Evolutionary conservation across 2,113 vertebrate genomes (phyloP).

Genomic region (Vicugna pacos): DNA sequence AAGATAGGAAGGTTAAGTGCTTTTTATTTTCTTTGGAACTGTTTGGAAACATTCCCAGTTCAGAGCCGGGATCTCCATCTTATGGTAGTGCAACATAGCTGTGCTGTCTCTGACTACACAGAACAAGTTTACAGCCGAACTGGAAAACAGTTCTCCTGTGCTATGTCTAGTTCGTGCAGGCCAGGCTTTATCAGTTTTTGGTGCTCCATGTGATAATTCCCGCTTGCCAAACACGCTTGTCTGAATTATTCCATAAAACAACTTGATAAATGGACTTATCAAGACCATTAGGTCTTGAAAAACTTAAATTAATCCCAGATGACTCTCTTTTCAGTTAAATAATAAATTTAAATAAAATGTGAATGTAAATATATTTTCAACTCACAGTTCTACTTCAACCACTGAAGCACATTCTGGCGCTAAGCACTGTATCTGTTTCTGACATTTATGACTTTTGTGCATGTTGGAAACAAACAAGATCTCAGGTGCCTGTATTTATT

Average conservation of each 20-base stretch:
- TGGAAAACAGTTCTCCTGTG: constrained; percentile 17
- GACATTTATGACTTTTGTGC: constrained; percentile 82
- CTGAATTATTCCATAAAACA: constrained; percentile 83
- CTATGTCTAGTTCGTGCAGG: background rate
- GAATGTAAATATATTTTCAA: constrained; percentile 88
- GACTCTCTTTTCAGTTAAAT: constrained; percentile 84
- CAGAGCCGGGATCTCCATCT: background rate
- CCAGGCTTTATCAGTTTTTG: constrained; percentile 71
- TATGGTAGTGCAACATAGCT: background rate
- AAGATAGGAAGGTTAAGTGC: background rate
- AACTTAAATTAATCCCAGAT: constrained; percentile 86
- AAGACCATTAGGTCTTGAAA: constrained; percentile 80
- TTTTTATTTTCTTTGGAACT: background rate
- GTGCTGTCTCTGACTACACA: background rate
- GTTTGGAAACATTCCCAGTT: background rate
- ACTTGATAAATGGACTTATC: constrained; percentile 85
- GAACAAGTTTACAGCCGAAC: constrained; percentile 34
- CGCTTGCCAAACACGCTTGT: constrained; percentile 80
- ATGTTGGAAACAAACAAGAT: constrained; percentile 69
- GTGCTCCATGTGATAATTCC: constrained; percentile 78
- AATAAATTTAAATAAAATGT: constrained; percentile 86
- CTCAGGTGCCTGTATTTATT: constrained; percentile 75
- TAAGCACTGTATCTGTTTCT: constrained; percentile 85
- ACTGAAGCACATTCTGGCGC: constrained; percentile 76
- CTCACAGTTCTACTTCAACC: constrained; percentile 73